Percentiles rank a stretch among this genome's conserved stretches.
These are phyloP conservation scores for Pachyseris speciosa DNA, from an alignment of 64 coral and sea anemone genomes.

Conservation along the genomic window DNA sequence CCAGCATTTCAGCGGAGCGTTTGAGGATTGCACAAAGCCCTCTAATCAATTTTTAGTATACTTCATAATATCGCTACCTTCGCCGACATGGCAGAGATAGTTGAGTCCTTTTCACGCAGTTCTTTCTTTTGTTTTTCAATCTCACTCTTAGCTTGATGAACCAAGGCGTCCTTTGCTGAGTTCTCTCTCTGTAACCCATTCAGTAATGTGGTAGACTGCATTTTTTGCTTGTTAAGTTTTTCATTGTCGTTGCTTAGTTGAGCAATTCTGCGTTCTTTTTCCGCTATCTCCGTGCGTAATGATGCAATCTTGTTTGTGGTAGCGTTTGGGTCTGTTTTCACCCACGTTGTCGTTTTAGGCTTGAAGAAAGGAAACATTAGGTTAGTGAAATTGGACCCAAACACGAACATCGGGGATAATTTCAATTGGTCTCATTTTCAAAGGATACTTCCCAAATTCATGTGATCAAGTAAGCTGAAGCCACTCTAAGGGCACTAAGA, in stretches of 20 bases:
- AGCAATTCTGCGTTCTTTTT: conserved; percentile 85
- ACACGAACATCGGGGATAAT: neutral
- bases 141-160: conserved; percentile 79
- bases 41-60: too few relatives aligned
- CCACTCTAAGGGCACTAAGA: too few relatives aligned
- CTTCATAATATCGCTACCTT: conserved; percentile 73
- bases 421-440: too few relatives aligned
- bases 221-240: conserved; percentile 86
- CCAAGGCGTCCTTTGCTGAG: conserved; percentile 86
- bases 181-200: conserved; percentile 87
- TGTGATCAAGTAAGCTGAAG: too few relatives aligned
- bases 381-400: neutral
- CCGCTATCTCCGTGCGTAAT: conserved; percentile 80
- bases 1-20: too few relatives aligned
- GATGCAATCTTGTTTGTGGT: conserved; percentile 82
- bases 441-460: too few relatives aligned
- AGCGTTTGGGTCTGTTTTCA: conserved; percentile 62
- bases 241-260: conserved; percentile 73
- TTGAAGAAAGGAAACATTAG: neutral
- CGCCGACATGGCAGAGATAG: conserved; percentile 72
- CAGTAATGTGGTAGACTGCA: conserved; percentile 79
- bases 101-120: conserved; percentile 79
- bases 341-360: conserved; percentile 43
- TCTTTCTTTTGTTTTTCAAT: conserved; percentile 86
- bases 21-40: too few relatives aligned